Conservation (phyloP, 2,888 invertebrate genomes). For the Cataglyphis livida region DNA sequence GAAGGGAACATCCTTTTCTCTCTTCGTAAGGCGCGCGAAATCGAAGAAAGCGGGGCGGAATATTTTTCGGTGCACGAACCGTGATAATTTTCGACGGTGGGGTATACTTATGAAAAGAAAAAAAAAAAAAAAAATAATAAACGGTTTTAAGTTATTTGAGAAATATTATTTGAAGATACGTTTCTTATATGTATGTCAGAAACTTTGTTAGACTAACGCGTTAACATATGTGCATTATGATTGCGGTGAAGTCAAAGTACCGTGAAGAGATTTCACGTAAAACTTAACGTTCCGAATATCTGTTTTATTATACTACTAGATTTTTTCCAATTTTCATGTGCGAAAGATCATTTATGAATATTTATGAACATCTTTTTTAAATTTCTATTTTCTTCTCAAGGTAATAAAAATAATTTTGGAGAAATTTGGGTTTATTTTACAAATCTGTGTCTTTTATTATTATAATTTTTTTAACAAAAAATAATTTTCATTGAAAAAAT, state of each 20-base stretch:
- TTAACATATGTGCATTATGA: neutral
- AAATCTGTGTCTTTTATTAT: neutral
- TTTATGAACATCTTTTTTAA: neutral
- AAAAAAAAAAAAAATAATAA: neutral
- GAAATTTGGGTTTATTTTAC: no score
- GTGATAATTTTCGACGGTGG: slow-evolving; percentile 21
- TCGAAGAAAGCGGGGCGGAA: slow-evolving; percentile 34
- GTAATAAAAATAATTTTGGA: no score
- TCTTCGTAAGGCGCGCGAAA: slow-evolving; percentile 52
- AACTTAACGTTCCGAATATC: neutral
- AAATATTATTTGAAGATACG: neutral
- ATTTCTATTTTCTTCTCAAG: neutral
- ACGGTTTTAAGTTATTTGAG: neutral
- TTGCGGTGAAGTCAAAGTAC: neutral
- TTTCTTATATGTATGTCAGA: neutral
- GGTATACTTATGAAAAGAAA: slow-evolving; percentile 1
- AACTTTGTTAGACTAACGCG: neutral
- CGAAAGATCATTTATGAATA: neutral
- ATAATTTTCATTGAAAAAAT: no score
- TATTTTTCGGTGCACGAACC: slow-evolving; percentile 41
- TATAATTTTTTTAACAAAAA: neutral
- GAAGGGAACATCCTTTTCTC: slow-evolving; percentile 69
- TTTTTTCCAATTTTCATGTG: neutral
- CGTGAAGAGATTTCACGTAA: neutral
- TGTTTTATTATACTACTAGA: neutral